A percentile compares a stretch with the other conserved stretches of the same genome.
phyloP scores from a whole-genome alignment of 2,888 invertebrate species.

The Dicroscelio sp. region DNA sequence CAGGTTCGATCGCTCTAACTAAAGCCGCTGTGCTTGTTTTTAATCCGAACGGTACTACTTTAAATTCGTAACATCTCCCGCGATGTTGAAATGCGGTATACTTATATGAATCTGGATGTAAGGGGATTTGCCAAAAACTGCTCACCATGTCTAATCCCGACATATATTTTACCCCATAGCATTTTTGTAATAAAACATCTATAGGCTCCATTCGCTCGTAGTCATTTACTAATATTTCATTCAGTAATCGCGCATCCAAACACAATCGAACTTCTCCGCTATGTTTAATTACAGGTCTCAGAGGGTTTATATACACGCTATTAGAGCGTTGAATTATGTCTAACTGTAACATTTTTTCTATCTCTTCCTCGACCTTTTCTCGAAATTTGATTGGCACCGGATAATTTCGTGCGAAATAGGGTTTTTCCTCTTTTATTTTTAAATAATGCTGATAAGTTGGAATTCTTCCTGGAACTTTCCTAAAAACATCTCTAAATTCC shows the following conservation, averaged over 20 bases:
- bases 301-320: conserved; percentile 40
- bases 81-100: not conserved
- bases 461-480: not conserved
- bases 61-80: not conserved
- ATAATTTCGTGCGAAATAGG: not conserved
- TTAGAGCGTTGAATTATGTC: conserved; percentile 43
- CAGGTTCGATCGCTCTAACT: not conserved
- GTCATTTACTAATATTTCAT: conserved; percentile 38
- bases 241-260: conserved; percentile 40
- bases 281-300: conserved; percentile 33
- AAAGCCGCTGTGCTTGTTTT: too few relatives aligned
- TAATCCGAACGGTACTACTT: too few relatives aligned
- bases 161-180: not conserved
- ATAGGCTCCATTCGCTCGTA: conserved; percentile 44
- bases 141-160: too few relatives aligned
- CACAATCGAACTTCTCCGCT: conserved; percentile 15
- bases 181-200: conserved; percentile 39
- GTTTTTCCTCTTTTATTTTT: not conserved
- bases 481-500: not conserved
- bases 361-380: conserved; percentile 36
- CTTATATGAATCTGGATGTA: too few relatives aligned
- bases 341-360: conserved; percentile 34
- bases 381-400: conserved; percentile 22
- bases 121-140: too few relatives aligned
- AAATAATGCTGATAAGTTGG: not conserved